Evolutionary conservation across 1,140 invertebrate genomes (phyloP), one percentile per base, ranked within the genome.

Genomic region (Drosophila jambulina): DNA sequence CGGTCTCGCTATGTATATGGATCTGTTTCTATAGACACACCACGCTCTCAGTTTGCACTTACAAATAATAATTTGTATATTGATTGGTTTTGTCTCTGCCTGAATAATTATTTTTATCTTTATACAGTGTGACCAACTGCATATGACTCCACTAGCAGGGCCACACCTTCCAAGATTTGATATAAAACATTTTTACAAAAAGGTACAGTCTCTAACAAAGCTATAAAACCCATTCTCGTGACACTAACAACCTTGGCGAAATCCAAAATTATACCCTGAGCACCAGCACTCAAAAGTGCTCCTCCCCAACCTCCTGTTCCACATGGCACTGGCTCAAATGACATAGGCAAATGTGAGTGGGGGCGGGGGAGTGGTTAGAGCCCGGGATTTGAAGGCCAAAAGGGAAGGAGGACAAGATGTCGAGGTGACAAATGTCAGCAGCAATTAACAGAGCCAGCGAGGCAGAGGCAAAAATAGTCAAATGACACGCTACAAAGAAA

Each of bases 381-480:
- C 25, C 25, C 2, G 32, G 56, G 5, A 32, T 23, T 40, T 40
- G 38, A 64, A 64, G 62, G 62, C 57, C 62, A 32, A 25, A 61
- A 64, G 36, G 38, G 36, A 19, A 43, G 56, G 49, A 40, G 38
- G 27, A 21, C 10, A 23, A 38, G 53, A 38, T 56, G 53, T 56
- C 21, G 56, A 62, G 63, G 54, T 43, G 65, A 80, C 68, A 75
- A 78, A 85, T 85, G 84, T 90, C 85, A 69, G 81, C 81, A 88
- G 85, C 84, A 88, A 88, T 88, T 88, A 88, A 88, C 85, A 81
- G 56, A 75, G 62, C 62, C 58, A 80, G 49, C 75, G 67, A 80
- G 70, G 70, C 78, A 65, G 45, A 38, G 65, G 51, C 64, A 77
- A 56, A 75, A 76, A 60, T 64, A 75, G 59, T 64, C 80, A 83